A percentile compares a stretch with the other conserved stretches of the same genome.
Conservation (phyloP, 2,888 invertebrate genomes). For the Coenonympha glycerion region DNA sequence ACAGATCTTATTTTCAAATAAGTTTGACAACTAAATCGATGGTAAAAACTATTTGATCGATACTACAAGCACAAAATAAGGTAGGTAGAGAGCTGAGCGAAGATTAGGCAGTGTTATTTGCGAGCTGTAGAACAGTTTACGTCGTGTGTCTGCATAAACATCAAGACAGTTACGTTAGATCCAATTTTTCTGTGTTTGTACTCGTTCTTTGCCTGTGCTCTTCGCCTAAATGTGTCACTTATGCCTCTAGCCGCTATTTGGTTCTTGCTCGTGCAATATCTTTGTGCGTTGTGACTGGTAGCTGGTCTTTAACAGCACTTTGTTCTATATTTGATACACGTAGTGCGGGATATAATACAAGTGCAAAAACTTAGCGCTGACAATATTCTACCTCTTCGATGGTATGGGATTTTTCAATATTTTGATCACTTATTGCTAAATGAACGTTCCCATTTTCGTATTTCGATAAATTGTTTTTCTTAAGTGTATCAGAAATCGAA, state of each 20-base stretch:
- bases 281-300: conserved; percentile 59
- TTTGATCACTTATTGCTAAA: neutral
- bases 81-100: conserved; percentile 61
- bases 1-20: conserved; percentile 10
- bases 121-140: conserved; percentile 57
- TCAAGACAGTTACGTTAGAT: conserved; percentile 36
- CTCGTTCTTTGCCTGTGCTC: conserved; percentile 56
- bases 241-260: conserved; percentile 40
- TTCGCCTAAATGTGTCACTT: conserved; percentile 42
- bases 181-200: conserved; percentile 30
- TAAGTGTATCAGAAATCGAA: conserved; percentile 49
- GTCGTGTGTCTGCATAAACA: conserved; percentile 41
- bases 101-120: conserved; percentile 74
- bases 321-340: conserved; percentile 46
- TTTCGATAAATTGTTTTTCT: no score
- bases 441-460: no score
- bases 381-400: conserved; percentile 57
- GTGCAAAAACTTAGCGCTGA: conserved; percentile 59
- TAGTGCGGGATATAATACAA: conserved; percentile 64
- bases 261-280: conserved; percentile 56
- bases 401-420: conserved; percentile 30
- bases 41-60: conserved; percentile 34
- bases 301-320: conserved; percentile 71
- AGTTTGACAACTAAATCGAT: conserved; percentile 5
- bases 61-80: conserved; percentile 64